Evolutionary conservation across 2,888 invertebrate species (phyloP).

Genomic region (Gerris lacustris): DNA sequence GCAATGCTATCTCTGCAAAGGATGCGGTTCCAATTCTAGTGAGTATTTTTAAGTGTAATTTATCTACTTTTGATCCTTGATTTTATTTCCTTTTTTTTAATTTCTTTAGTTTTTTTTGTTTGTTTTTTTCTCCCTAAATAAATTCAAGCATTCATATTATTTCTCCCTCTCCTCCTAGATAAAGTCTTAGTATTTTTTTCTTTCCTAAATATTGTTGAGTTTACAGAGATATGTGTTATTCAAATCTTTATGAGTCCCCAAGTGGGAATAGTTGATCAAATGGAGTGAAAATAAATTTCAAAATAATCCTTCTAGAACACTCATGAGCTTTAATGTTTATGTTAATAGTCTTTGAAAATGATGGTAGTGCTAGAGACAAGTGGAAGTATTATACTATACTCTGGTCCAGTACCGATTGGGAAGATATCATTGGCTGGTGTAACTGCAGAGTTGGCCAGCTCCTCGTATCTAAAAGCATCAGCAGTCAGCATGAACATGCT

Average conservation of each 20-base stretch:
- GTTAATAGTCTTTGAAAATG: conserved; percentile 56
- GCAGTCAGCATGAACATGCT: conserved; percentile 14
- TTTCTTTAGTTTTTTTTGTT: too few species aligned
- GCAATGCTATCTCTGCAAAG: conserved; percentile 60
- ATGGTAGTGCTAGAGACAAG: conserved; percentile 65
- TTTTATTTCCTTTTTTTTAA: too few species aligned
- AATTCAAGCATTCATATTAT: too few species aligned
- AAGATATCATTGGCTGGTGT: conserved; percentile 70
- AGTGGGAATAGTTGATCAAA: too few species aligned
- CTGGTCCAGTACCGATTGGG: conserved; percentile 66
- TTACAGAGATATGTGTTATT: conserved; percentile 15
- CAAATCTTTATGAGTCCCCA: too few species aligned
- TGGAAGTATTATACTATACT: conserved; percentile 69
- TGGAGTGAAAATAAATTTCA: too few species aligned
- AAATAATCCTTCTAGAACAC: too few species aligned
- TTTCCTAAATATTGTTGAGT: neutral
- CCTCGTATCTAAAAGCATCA: conserved; percentile 38
- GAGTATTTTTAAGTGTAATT: conserved; percentile 30
- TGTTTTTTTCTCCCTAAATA: too few species aligned
- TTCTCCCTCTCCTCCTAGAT: too few species aligned
- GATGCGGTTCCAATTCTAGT: conserved; percentile 71
- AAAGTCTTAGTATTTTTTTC: too few species aligned
- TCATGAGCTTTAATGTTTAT: too few species aligned
- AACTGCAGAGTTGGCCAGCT: conserved; percentile 44
- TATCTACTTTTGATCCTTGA: too few species aligned